Conservation (phyloP, 2,888 invertebrate species). For the Hirtodrosophila trivittata region DNA sequence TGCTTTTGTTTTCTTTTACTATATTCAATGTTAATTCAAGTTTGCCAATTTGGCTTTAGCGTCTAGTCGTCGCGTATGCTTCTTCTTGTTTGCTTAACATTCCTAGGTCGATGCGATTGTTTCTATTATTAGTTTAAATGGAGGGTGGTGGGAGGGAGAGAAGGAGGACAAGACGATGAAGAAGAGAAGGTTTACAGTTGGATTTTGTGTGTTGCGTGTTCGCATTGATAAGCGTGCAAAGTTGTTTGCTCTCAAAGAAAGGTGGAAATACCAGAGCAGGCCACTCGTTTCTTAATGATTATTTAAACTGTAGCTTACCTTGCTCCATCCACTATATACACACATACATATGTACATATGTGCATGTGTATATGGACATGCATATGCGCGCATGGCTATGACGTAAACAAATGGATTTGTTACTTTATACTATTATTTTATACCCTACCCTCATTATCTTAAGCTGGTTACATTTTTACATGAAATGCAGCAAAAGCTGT, state of each 20-base stretch:
- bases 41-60: conserved; percentile 5
- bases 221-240: neutral
- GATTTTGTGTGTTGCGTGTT: neutral
- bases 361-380: no score
- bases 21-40: neutral
- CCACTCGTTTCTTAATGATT: no score
- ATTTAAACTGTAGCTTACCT: no score
- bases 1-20: neutral
- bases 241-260: neutral
- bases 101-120: neutral
- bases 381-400: no score
- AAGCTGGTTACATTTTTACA: no score
- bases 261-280: neutral
- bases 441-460: no score
- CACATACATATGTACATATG: neutral
- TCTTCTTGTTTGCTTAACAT: conserved; percentile 2
- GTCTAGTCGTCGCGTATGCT: neutral
- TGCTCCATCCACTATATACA: neutral
- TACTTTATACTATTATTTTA: no score
- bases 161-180: no score
- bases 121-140: conserved; percentile 1
- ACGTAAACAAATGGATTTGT: no score
- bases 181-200: neutral
- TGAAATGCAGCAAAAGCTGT: no score
- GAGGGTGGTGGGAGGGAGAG: neutral